These are phyloP conservation scores for Tetranychus piercei DNA, from an alignment of 2,888 invertebrate species.

Conservation along the genomic window DNA sequence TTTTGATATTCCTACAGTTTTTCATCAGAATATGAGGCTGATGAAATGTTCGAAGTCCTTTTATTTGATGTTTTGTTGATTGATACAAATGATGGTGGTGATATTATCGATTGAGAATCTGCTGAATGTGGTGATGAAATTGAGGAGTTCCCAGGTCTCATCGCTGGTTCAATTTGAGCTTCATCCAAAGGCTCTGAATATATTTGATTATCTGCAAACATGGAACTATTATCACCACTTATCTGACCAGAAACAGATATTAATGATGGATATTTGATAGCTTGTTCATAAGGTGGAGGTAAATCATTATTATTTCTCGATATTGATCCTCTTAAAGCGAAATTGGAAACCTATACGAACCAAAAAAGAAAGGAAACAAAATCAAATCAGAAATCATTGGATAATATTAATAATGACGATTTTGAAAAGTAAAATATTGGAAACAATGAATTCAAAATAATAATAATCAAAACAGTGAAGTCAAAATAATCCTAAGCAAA, in stretches of 20 bases:
- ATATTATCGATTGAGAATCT: too few species aligned
- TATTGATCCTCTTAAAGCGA: not conserved
- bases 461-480: not conserved
- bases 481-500: too few species aligned
- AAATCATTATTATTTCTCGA: not conserved
- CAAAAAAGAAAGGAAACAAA: conserved; percentile 2
- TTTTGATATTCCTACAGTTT: too few species aligned
- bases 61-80: too few species aligned
- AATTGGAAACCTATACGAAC: not conserved
- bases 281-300: conserved; percentile 12
- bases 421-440: not conserved
- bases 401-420: not conserved
- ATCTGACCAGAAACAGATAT: conserved; percentile 5
- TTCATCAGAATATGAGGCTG: too few species aligned
- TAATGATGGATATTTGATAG: conserved; percentile 10
- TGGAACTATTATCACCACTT: not conserved
- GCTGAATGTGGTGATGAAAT: too few species aligned
- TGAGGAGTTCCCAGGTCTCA: too few species aligned
- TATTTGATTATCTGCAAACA: not conserved
- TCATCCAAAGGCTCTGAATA: not conserved
- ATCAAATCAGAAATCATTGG: not conserved
- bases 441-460: not conserved
- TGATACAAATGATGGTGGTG: too few species aligned
- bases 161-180: too few species aligned
- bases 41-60: too few species aligned